Evolutionary conservation across 2,797 vertebrate species (phyloP), one percentile per base, ranked within the genome.

Genomic region (Micropoecilia bifurca): DNA sequence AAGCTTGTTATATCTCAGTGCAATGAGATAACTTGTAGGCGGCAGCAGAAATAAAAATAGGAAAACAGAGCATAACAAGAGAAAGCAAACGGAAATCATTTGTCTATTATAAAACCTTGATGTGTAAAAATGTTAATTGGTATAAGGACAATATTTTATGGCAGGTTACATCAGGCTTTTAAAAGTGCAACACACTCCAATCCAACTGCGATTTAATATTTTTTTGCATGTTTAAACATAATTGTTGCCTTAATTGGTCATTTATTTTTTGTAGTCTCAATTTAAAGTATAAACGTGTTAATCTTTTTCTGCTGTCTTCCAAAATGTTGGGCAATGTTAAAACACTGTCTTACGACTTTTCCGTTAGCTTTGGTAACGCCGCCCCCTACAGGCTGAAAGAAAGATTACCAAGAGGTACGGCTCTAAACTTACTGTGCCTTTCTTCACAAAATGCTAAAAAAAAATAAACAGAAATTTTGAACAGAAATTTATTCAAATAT

Each of bases 401-500:
- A 69, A 82, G 43, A 93, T 83, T 22, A 81, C 74, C 10, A 78
- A 41, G 71, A 2, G 1, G 8, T 68, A 4, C 13, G 6, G 20
- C 48, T 61, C 22, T 33, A 41, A 22, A 25, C 18, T 61, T 61
- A 22, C 25, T 68, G 18, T 10, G 33, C 20, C 12, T 6, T 33
- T 16, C 3, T 68, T 68, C 41, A 25, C 25, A 25, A 66, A 39
- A 6, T 61, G 28, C 39, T 48, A 53, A 82, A 59, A 57, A 12
- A 7, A 55, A 72, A 66, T 39, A 18, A 36, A 61, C 25, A 77
- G 0, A 12, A 25, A 71, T 46, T 75, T 88, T 74, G 16, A 85
- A 75, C 77, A 88, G 33, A 87, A 72, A 88, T 92, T 89, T 94
- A 93, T 91, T 94, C 22, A 89, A 59, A 66, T 55, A 84, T 71